Base-by-base conservation (phyloP, 2,797 vertebrate genomes). In the Phataginus tricuspis region DNA sequence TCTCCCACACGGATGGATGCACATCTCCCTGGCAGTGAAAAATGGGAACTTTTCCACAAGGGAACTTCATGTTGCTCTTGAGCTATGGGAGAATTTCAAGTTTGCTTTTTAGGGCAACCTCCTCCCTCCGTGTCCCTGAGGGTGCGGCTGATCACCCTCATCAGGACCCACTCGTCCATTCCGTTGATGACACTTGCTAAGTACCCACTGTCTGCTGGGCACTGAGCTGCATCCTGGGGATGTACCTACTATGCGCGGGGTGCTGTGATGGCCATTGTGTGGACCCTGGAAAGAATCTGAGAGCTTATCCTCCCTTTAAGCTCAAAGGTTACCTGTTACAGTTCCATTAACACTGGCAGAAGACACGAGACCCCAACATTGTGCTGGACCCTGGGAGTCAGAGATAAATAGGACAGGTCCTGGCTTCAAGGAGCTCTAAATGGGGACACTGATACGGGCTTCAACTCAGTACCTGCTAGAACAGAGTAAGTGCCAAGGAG, bases 181-280 rank as follows among this genome's bases (percentile, higher is more conserved):
- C 16, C 2, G 37, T 45, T 15, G 53, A 4, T 42, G 7, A 14
- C 7, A 10, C 29, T 7, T 13, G 13, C 0, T 6, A 19, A 57
- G 42, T 13, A 53, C 19, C 45, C 21, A 10, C 71, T 7, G 2
- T 34, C 49, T 68, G 59, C 39, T 1, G 49, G 69, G 19, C 21
- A 2, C 69, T 18, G 27, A 3, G 21, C 91, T 23, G 42, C 39
- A 18, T 19, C 53, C 42, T 39, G 74, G 53, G 2, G 29, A 6
- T 7, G 74, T 18, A 79, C 83, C 63, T 71, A 23, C 83, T 61
- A 3, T 19, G 71, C 29, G 42, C 18, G 6, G n/a, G 68, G 68
- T 23, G 1, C 79, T 10, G 57, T 25, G 34, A 34, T 45, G 80
- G 64, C 45, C 29, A 4, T 61, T 39, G 21, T 6, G 39, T 4